phyloP scores from a whole-genome alignment of 2,888 invertebrate genomes.

The Nomada hirtipes region DNA sequence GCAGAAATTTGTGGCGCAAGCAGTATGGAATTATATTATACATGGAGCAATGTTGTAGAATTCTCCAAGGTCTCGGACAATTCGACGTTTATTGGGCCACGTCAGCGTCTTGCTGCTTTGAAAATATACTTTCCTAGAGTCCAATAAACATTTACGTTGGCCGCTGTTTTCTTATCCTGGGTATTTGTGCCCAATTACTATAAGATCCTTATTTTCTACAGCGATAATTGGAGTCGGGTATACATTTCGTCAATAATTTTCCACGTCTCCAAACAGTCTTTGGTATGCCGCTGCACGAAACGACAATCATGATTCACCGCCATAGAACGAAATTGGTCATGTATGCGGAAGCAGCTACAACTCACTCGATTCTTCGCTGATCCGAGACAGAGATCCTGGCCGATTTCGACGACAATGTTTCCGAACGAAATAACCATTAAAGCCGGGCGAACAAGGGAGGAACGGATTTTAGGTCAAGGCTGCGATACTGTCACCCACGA shows the following conservation, averaged over 20 bases:
- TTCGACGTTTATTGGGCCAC: too few species aligned
- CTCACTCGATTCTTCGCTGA: neutral
- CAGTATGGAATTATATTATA: too few species aligned
- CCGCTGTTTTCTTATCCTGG: too few species aligned
- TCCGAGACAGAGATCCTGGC: neutral
- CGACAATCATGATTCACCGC: neutral
- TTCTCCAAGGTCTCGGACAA: too few species aligned
- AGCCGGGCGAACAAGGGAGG: neutral
- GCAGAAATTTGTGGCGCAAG: too few species aligned
- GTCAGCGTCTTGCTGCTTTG: too few species aligned
- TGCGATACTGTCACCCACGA: conserved; percentile 34
- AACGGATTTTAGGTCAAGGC: conserved; percentile 58
- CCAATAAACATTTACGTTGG: too few species aligned
- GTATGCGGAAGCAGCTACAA: neutral
- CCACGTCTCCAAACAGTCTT: neutral
- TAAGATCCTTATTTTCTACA: too few species aligned
- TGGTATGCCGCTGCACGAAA: neutral
- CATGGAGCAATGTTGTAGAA: too few species aligned
- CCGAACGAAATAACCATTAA: conserved; percentile 32
- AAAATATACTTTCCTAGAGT: too few species aligned
- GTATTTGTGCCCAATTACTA: too few species aligned
- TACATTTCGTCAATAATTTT: neutral
- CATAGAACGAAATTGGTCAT: conserved; percentile 14
- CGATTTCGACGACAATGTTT: conserved; percentile 11
- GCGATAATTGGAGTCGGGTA: too few species aligned